Conservation (phyloP, 2,888 invertebrate species). For the Ichneumoninae sp. region DNA sequence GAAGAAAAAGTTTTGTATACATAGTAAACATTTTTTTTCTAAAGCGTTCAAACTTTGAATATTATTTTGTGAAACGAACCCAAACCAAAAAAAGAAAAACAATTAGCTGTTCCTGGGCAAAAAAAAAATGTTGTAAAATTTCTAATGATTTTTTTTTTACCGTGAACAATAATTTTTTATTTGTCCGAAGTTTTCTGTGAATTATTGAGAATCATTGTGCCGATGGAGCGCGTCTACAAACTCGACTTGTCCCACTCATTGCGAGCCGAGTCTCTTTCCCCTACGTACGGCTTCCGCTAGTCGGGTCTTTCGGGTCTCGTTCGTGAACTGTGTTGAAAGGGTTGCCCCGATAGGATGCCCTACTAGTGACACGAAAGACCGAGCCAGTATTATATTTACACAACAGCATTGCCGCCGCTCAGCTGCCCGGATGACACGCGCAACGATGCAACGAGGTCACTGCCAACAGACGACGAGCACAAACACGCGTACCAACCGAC, state of each 20-base stretch:
- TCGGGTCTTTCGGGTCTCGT: conserved; percentile 28
- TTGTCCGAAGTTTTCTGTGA: neutral
- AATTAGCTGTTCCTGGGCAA: too few species aligned
- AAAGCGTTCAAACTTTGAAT: too few species aligned
- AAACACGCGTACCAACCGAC: neutral
- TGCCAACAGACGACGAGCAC: conserved; percentile 41
- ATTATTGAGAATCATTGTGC: neutral
- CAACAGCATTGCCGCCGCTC: conserved; percentile 21
- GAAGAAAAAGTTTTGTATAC: too few species aligned
- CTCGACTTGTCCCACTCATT: neutral
- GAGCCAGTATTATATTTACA: conserved; percentile 10
- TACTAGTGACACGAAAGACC: conserved; percentile 47
- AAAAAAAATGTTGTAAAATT: too few species aligned
- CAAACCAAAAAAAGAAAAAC: too few species aligned
- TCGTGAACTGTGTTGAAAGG: conserved; percentile 45
- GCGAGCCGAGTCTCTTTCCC: neutral
- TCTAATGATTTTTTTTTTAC: too few species aligned
- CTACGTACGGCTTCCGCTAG: conserved; percentile 48
- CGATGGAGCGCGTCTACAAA: neutral
- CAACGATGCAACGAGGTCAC: conserved; percentile 35
- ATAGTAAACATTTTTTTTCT: too few species aligned
- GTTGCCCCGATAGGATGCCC: conserved; percentile 57
- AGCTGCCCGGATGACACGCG: conserved; percentile 14
- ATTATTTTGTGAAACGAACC: too few species aligned
- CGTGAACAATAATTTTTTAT: too few species aligned